phyloP scores from a whole-genome alignment of 2,113 vertebrate genomes.

The Oryzias woworae region DNA sequence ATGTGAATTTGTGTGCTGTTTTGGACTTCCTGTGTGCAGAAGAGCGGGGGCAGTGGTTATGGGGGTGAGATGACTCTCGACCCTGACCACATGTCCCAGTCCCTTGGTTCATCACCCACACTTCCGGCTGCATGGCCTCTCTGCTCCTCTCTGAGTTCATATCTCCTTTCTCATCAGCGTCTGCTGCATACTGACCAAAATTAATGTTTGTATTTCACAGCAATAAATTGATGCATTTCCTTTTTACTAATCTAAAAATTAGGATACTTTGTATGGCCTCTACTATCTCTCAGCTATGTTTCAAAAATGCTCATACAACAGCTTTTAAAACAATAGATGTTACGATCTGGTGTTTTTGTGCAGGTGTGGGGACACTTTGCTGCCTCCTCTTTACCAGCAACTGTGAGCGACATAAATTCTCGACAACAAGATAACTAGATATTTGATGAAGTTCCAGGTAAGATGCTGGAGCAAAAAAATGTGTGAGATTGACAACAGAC shows the following conservation, averaged over 20 bases:
- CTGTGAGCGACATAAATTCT: too few relatives aligned
- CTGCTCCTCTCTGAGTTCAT: constrained; percentile 32
- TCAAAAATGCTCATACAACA: too few relatives aligned
- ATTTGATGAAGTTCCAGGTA: too few relatives aligned
- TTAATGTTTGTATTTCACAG: neutral
- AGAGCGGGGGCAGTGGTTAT: constrained; percentile 54
- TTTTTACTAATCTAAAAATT: neutral
- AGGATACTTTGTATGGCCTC: neutral
- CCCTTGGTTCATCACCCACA: constrained; percentile 63
- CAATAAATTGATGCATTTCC: neutral
- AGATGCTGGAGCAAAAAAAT: too few relatives aligned
- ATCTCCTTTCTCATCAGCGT: constrained; percentile 23
- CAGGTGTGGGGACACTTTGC: too few relatives aligned
- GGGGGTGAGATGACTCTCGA: constrained; percentile 64
- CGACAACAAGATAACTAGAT: too few relatives aligned
- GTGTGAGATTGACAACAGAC: too few relatives aligned
- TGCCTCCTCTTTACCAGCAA: too few relatives aligned
- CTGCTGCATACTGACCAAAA: constrained; percentile 1
- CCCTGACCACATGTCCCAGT: constrained; percentile 71
- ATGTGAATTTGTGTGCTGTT: constrained; percentile 28
- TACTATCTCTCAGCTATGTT: too few relatives aligned
- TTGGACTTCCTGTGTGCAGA: constrained; percentile 69
- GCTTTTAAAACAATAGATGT: too few relatives aligned
- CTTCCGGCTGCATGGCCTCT: constrained; percentile 55
- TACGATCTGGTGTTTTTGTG: too few relatives aligned